Conservation (phyloP, 2,113 vertebrate genomes). For the Poeciliopsis turrubarensis region DNA sequence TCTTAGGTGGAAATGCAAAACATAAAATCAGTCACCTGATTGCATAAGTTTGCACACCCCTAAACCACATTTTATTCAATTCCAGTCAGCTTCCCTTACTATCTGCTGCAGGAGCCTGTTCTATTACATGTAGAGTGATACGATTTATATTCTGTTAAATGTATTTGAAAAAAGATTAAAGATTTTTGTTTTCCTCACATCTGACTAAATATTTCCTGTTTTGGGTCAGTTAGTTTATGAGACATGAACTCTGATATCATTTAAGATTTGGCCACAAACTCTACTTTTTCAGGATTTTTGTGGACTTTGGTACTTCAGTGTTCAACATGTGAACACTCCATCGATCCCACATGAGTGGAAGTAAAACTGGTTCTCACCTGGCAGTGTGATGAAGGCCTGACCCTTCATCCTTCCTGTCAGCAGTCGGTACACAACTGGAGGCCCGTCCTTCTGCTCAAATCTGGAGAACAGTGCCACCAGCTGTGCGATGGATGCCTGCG, state of each 20-base stretch:
- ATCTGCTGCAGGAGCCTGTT: no score
- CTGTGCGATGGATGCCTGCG: conserved; percentile 83
- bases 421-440: conserved; percentile 84
- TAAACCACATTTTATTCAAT: no score
- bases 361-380: conserved; percentile 73
- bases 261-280: neutral
- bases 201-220: no score
- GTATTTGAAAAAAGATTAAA: no score
- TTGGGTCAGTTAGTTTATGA: neutral
- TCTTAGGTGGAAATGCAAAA: no score
- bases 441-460: conserved; percentile 81
- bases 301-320: neutral
- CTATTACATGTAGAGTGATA: no score
- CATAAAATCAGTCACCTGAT: no score
- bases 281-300: neutral
- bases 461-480: conserved; percentile 91
- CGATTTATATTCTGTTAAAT: no score
- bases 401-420: conserved; percentile 90
- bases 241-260: neutral
- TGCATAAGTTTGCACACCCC: no score
- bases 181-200: no score
- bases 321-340: neutral
- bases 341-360: neutral
- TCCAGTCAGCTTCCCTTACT: no score
- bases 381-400: conserved; percentile 93